phyloP scores from a whole-genome alignment of 2,113 vertebrate species.

The Phrynocephalus versicolor region DNA sequence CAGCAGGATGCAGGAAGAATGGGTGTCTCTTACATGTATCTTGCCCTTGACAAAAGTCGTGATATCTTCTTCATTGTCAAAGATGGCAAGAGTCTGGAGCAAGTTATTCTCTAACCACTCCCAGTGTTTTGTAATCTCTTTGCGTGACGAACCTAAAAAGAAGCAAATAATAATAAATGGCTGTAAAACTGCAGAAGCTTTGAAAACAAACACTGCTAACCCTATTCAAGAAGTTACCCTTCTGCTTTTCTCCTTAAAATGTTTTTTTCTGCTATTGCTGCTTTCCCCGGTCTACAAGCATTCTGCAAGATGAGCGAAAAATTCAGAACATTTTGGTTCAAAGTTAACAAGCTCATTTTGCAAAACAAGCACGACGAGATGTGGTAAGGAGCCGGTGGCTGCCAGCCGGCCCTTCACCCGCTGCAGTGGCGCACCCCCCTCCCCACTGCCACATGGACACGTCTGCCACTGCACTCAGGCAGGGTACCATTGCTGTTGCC shows the following conservation, averaged over 20 bases:
- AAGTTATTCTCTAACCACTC: constrained; percentile 96
- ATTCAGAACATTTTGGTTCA: no score
- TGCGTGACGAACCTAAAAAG: constrained; percentile 87
- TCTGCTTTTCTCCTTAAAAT: background rate
- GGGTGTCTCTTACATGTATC: constrained; percentile 81
- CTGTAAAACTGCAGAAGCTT: background rate
- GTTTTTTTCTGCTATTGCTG: background rate
- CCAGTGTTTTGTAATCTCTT: constrained; percentile 97
- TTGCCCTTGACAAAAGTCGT: constrained; percentile 98
- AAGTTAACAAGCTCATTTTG: no score
- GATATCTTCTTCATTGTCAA: constrained; percentile 95
- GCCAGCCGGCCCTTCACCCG: no score
- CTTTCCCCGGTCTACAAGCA: background rate
- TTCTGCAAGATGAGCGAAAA: background rate
- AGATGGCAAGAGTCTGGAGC: constrained; percentile 95
- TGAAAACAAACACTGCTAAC: background rate
- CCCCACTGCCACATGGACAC: no score
- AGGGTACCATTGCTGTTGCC: no score
- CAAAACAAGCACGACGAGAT: no score
- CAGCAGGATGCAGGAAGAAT: constrained; percentile 1
- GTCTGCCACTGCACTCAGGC: no score
- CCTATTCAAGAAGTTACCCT: background rate
- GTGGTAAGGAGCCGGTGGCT: no score
- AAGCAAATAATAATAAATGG: constrained; percentile 33
- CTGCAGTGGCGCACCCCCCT: no score